phyloP scores from a whole-genome alignment of 2,888 invertebrate species.

The Agrochola lychnidis region DNA sequence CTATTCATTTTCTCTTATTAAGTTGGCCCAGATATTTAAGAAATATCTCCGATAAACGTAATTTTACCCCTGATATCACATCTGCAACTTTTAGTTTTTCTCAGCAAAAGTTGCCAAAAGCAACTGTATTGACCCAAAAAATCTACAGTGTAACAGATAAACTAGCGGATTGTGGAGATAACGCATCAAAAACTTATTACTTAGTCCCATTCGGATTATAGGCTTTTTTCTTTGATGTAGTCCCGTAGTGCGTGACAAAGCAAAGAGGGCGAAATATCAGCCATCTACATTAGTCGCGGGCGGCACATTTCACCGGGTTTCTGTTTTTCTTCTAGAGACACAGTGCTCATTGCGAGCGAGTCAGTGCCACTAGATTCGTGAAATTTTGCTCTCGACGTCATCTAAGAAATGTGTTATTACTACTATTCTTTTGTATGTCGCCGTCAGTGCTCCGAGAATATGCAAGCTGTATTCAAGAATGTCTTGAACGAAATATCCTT shows the following conservation, averaged over 20 bases:
- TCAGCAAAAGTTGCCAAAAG: conserved; percentile 51
- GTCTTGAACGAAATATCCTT: conserved; percentile 62
- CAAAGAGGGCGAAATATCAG: conserved; percentile 69
- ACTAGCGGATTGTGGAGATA: conserved; percentile 69
- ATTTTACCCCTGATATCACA: conserved; percentile 44
- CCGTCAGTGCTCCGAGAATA: conserved; percentile 59
- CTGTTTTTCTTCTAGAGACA: conserved; percentile 61
- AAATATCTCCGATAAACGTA: conserved; percentile 45
- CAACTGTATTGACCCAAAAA: conserved; percentile 58
- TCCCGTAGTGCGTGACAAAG: conserved; percentile 71
- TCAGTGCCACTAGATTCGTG: conserved; percentile 47
- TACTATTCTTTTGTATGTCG: conserved; percentile 58
- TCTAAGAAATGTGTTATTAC: conserved; percentile 69
- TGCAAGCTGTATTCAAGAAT: conserved; percentile 63
- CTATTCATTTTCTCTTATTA: conserved; percentile 20
- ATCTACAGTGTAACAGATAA: conserved; percentile 61
- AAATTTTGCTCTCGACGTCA: conserved; percentile 55
- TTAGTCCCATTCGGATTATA: conserved; percentile 75
- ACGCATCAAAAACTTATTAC: conserved; percentile 78
- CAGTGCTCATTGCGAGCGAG: conserved; percentile 57
- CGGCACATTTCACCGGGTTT: conserved; percentile 38
- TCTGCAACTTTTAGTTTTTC: conserved; percentile 50
- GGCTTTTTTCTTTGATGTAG: conserved; percentile 76
- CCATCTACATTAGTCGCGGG: conserved; percentile 67
- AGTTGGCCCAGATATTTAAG: conserved; percentile 25